phyloP scores from a whole-genome alignment of 2,113 vertebrate species.

The Equus quagga region DNA sequence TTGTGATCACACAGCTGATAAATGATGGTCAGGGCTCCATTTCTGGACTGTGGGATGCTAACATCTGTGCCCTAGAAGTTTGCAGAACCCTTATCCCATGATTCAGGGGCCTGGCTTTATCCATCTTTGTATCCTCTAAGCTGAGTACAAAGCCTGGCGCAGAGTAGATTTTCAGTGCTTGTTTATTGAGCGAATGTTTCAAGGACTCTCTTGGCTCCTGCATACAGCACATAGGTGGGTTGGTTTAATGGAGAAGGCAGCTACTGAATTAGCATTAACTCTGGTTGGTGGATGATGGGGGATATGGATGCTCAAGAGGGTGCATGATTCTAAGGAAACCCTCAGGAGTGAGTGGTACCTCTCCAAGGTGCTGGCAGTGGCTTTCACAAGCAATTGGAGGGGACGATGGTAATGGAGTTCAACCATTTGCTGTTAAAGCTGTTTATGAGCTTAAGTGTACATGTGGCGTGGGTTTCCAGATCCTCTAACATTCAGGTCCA shows the following conservation, averaged over 20 bases:
- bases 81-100: background rate
- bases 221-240: background rate
- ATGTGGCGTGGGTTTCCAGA: background rate
- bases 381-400: background rate
- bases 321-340: background rate
- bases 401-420: background rate
- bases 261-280: background rate
- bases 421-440: background rate
- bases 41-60: too few relatives aligned
- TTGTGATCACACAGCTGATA: background rate
- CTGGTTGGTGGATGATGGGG: background rate
- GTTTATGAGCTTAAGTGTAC: background rate
- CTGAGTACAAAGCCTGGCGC: background rate
- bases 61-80: background rate
- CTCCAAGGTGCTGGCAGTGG: background rate
- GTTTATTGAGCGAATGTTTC: background rate
- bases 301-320: fast-evolving
- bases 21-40: background rate
- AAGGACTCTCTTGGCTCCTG: background rate
- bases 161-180: background rate
- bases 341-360: background rate
- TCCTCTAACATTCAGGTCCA: background rate
- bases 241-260: background rate
- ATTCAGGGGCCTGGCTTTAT: background rate
- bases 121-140: background rate